Conservation (phyloP, 2,797 vertebrate genomes). For the Halcyon chelicuti region DNA sequence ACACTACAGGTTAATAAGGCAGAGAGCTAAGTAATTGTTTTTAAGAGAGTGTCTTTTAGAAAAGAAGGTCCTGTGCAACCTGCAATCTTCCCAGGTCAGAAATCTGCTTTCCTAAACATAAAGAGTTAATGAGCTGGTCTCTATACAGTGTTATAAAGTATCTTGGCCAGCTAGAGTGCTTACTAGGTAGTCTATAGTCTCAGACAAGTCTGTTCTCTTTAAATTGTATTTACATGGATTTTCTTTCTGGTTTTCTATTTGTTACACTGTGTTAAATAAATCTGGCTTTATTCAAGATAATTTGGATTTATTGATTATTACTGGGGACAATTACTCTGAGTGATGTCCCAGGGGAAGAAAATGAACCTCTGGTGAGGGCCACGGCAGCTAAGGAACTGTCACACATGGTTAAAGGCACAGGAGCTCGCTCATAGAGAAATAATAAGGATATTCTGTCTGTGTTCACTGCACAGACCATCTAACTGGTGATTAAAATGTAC, state of each 20-base stretch:
- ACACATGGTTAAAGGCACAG: neutral
- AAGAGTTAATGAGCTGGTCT: neutral
- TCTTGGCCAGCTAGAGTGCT: neutral
- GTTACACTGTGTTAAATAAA: slow-evolving; percentile 72
- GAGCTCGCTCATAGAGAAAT: neutral
- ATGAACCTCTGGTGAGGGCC: slow-evolving; percentile 40
- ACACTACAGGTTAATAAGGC: neutral
- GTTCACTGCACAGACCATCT: neutral
- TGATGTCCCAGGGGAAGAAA: slow-evolving; percentile 54
- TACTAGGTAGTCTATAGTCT: neutral
- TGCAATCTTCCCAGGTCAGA: neutral
- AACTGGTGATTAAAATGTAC: neutral
- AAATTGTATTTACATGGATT: slow-evolving; percentile 73
- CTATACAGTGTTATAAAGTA: neutral
- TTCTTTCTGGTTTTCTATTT: slow-evolving; percentile 72
- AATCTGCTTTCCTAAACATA: neutral
- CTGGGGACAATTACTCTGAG: slow-evolving; percentile 66
- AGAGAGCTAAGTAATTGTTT: neutral
- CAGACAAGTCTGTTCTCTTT: slow-evolving; percentile 50
- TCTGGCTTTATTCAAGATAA: slow-evolving; percentile 74
- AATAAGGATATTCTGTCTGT: neutral
- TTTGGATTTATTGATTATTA: slow-evolving; percentile 75
- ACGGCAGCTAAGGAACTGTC: neutral
- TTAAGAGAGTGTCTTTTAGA: neutral
- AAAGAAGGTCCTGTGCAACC: neutral